Evolutionary conservation across 2,113 vertebrate genomes (phyloP).

Genomic region (Callocephalon fimbriatum): DNA sequence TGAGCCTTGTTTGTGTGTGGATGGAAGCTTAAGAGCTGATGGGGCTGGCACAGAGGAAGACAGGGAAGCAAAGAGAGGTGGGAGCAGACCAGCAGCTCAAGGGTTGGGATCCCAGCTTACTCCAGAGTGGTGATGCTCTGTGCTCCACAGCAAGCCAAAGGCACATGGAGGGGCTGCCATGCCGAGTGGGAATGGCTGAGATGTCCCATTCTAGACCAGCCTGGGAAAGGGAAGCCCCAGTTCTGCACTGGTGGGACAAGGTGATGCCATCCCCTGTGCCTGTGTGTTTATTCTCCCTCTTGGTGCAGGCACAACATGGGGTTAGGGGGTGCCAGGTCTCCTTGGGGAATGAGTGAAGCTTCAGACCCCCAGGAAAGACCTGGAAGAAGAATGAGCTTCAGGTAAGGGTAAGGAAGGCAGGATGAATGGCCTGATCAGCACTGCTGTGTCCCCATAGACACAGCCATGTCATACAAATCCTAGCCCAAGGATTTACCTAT

Average conservation of each 20-base stretch:
- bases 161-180: rapidly evolving
- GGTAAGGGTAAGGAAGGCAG: not conserved
- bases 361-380: not conserved
- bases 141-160: rapidly evolving
- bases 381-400: not conserved
- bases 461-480: rapidly evolving
- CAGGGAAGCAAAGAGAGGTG: rapidly evolving
- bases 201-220: not conserved
- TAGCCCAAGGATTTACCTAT: not conserved
- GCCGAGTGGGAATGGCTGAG: not conserved
- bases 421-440: not conserved
- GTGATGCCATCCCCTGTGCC: not conserved
- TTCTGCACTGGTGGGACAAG: no score
- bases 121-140: rapidly evolving
- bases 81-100: not conserved
- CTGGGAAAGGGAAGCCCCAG: not conserved
- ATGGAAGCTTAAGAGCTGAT: not conserved
- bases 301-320: rapidly evolving
- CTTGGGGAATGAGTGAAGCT: rapidly evolving
- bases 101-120: rapidly evolving
- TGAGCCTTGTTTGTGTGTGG: not conserved
- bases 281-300: not conserved
- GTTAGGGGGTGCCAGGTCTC: not conserved
- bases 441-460: rapidly evolving
- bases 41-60: not conserved